These are phyloP conservation scores for Leucozona laternaria DNA, from an alignment of 2,888 invertebrate genomes.

Conservation along the genomic window DNA sequence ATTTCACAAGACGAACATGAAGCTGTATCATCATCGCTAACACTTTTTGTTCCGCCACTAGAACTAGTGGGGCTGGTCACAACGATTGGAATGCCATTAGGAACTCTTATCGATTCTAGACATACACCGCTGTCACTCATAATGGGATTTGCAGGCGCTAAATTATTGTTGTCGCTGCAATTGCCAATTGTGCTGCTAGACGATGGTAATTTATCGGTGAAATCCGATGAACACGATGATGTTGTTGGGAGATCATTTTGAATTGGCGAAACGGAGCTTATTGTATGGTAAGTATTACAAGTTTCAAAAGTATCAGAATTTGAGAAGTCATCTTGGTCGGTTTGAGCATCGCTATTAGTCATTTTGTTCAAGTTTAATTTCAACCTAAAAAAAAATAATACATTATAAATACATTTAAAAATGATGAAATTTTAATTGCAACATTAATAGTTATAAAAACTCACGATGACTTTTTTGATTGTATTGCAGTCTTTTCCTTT, in stretches of 20 bases:
- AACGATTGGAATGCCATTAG: slow-evolving; percentile 51
- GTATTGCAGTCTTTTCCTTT: slow-evolving; percentile 53
- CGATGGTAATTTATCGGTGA: slow-evolving; percentile 73
- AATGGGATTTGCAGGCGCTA: slow-evolving; percentile 78
- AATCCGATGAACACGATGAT: slow-evolving; percentile 74
- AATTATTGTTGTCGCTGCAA: slow-evolving; percentile 56
- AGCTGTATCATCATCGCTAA: slow-evolving; percentile 82
- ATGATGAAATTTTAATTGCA: neutral
- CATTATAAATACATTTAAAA: neutral
- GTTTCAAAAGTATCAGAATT: slow-evolving; percentile 83
- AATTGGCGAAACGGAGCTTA: slow-evolving; percentile 85
- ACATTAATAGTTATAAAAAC: slow-evolving; percentile 72
- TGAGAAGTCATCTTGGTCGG: slow-evolving; percentile 79
- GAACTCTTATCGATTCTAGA: slow-evolving; percentile 79
- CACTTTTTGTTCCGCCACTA: slow-evolving; percentile 49
- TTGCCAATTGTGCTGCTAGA: slow-evolving; percentile 76
- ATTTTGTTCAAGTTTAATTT: slow-evolving; percentile 87
- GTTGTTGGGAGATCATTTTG: slow-evolving; percentile 63
- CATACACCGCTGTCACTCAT: slow-evolving; percentile 86
- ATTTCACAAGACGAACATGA: slow-evolving; percentile 83
- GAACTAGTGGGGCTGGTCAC: slow-evolving; percentile 73
- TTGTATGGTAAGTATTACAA: slow-evolving; percentile 91
- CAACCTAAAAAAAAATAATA: slow-evolving; percentile 84
- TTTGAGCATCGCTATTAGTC: slow-evolving; percentile 84
- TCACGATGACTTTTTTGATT: slow-evolving; percentile 85